Base-by-base conservation (phyloP, 1,140 invertebrate genomes). In the Stratiolaelaps scimitus region DNA sequence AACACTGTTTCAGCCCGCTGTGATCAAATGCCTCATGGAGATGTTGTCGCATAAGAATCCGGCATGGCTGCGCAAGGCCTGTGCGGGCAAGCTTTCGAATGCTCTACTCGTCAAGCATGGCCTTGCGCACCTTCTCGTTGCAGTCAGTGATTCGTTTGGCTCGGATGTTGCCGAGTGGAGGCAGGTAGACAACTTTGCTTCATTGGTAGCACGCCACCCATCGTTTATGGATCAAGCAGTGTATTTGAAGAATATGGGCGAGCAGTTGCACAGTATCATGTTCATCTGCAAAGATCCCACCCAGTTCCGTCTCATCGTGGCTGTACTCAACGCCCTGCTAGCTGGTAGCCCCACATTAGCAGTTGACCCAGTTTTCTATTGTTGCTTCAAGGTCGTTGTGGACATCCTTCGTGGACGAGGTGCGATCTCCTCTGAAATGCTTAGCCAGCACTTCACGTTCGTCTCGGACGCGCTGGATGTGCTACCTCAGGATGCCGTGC, bases 61-160 rank as follows among this genome's bases (percentile, higher is more conserved):
- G 17, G 13, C 26, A 15, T 60, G 53, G 53, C 10, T 60, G 23
- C 26, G 34, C 6, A 60, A 60, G 34, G 20, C 53, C 1, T 26
- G 26, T 4, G n/a, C 53, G 4, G 4, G 26, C 15, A 26, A 10
- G 6, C 20, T 60, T 15, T 60, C 53, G 10, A 26, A 60, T 15
- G 53, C 26, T 17, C 26, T 60, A 26, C 15, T 60, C 15, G 1
- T 15, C 15, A 34, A 60, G 53, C 1, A 34, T 2, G 53, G 53
- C 1, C 23, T 60, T 19, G 26, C 53, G 53, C 26, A 23, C 34
- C 34, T 60, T 1, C 4, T 60, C 15, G 17, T 15, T 5, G 53
- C 53, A 26, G 34, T 60, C 26, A 34, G 53, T 60, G 26, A 60
- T 17, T 26, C 34, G 15, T 60, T 60, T 15, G 53, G 34, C 20